Conservation (phyloP, 2,797 vertebrate genomes). For the Netta rufina region DNA sequence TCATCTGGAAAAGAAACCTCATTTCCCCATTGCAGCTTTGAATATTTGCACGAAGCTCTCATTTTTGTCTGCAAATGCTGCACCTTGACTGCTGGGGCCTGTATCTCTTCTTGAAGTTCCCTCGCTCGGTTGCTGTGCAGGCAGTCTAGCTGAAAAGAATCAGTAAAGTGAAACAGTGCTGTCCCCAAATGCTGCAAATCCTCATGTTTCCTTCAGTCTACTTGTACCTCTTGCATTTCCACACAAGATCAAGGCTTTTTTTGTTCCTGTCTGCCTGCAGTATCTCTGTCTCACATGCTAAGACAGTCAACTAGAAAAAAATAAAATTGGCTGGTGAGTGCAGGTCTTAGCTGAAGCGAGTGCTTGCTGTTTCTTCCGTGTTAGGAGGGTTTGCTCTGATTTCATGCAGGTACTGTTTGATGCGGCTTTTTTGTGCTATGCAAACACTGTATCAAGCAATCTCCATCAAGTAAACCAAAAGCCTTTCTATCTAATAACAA, state of each 20-base stretch:
- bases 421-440: not conserved
- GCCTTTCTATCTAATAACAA: not conserved
- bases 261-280: not conserved
- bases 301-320: not conserved
- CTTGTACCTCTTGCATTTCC: not conserved
- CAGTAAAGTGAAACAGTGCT: not conserved
- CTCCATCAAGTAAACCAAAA: not conserved
- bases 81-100: not conserved
- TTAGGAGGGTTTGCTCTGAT: not conserved
- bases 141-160: not conserved
- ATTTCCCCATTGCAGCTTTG: not conserved
- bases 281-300: not conserved
- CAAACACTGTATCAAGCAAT: fast-evolving
- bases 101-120: not conserved
- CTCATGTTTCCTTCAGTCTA: not conserved
- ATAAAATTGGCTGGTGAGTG: not conserved
- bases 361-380: not conserved
- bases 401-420: not conserved
- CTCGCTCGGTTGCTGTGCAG: not conserved
- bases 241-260: not conserved
- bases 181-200: not conserved
- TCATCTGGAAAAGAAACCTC: not conserved
- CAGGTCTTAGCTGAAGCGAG: not conserved
- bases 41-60: not conserved
- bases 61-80: not conserved